Base-by-base conservation (phyloP, 2,888 invertebrate species). In the Tetheella fluctuosa region DNA sequence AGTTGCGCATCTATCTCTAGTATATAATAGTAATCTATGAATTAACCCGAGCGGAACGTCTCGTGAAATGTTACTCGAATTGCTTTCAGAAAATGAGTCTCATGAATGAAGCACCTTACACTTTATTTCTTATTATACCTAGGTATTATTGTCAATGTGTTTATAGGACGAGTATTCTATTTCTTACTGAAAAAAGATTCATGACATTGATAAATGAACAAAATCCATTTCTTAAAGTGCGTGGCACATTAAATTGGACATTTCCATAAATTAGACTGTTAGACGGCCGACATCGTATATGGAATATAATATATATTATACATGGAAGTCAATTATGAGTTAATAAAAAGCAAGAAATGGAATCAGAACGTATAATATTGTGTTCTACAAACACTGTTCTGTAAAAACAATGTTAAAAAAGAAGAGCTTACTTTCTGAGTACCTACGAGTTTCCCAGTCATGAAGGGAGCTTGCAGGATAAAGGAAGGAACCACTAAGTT, bases 201-300 rank as follows among this genome's bases (percentile, higher is more conserved):
- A 65, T 77, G 86, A 85, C 86, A 65, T 82, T 85, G 86, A 86
- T 76, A 81, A 84, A 87, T 87, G 84, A 79, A 80, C 71, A 79
- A 84, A 79, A 81, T 81, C 84, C 84, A 85, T 86, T 85, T 84
- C 83, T 79, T 74, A 80, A 82, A 85, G 85, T 85, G 84, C 83
- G 78, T 81, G 71, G 72, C 68, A 74, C 73, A 75, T 80, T 77
- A 76, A 77, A 79, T 80, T 76, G 71, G 70, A 77, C 73, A 77
- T 79, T 77, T 80, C 71, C 75, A 84, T 81, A 82, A 80, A 82
- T 81, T 79, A n/a, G n/a, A 80, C 67, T 69, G 60, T 67, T 48
- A 12, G 28, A 48, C 48, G 20, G 48, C 17, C 20, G 10, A 10
- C n/a, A 48, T 48, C 48, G 48, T 48, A 48, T 20, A 48, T 48